Percentiles rank a stretch among this genome's conserved stretches.
These are phyloP conservation scores for Trachelus tabidus DNA, from an alignment of 2,888 invertebrate species.

Conservation along the genomic window DNA sequence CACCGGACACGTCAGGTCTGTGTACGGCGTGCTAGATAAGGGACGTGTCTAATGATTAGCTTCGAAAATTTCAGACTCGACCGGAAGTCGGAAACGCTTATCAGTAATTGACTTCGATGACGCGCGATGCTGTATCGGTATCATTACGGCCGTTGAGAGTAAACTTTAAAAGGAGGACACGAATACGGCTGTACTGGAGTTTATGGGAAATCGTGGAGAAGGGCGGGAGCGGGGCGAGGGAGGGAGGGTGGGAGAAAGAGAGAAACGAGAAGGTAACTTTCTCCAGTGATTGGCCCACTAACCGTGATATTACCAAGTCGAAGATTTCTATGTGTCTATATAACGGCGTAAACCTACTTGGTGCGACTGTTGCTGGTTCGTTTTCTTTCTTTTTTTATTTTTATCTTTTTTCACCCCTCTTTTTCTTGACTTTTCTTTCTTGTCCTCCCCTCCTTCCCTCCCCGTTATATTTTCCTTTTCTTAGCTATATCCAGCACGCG, in stretches of 20 bases:
- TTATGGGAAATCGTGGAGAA: background rate
- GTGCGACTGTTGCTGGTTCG: background rate
- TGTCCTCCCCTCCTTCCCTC: background rate
- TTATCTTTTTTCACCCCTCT: too few species aligned
- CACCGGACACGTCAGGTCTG: background rate
- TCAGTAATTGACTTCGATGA: background rate
- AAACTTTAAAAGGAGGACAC: conserved; percentile 36
- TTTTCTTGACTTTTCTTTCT: background rate
- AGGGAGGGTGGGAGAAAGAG: conserved; percentile 9
- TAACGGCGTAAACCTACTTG: background rate
- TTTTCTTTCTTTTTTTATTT: too few species aligned
- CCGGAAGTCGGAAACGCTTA: background rate
- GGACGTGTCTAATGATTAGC: background rate
- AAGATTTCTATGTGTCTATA: conserved; percentile 49
- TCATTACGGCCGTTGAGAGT: background rate
- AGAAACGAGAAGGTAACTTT: conserved; percentile 54
- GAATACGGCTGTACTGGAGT: background rate
- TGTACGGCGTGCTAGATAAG: background rate
- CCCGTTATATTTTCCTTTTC: background rate
- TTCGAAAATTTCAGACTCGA: too few species aligned
- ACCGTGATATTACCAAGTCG: conserved; percentile 59
- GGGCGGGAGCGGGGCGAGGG: background rate
- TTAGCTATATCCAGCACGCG: background rate
- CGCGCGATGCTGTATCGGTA: background rate
- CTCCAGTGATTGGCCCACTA: conserved; percentile 62